Evolutionary conservation across 1,140 invertebrate species (phyloP), one percentile per base, ranked within the genome.

Genomic region (Drosophila ananassae): DNA sequence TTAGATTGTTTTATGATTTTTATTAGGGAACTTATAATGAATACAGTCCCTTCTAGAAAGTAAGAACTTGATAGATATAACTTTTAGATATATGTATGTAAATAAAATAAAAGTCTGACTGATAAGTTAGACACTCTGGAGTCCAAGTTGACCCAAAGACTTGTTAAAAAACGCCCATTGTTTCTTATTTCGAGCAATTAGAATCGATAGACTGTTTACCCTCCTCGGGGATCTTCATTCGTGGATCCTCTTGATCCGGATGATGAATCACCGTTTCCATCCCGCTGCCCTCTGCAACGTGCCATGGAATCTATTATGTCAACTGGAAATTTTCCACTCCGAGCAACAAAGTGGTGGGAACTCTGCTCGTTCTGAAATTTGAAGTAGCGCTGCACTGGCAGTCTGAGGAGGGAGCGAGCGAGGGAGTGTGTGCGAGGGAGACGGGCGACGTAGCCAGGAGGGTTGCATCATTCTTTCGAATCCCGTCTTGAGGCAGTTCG

Each of bases 241-340:
- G 6, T 6, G 25, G 25, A 28, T 28, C 25, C 7, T 28, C 25
- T 37, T n/a, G 34, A 37, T 37, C 34, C 10, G 12, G 12, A n/a
- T n/a, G 34, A 37, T 37, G 10, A 37, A 37, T 37, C 12, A 37
- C 34, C 10, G 3, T 12, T 12, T 37, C 34, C 34, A 12, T 37
- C n/a, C 12, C 34, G 10, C 2, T 37, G 12, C 9, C 10, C 34
- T 37, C 10, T 37, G 12, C n/a, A 24, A 13, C 48, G 8, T 0
- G 4, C 13, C 13, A 8, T 1, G 24, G 41, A 28, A 25, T 21
- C 5, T 10, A 9, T 9, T n/a, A 32, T 68, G 37, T 54, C 61
- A 63, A 34, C 48, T 68, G 64, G 64, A 55, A 68, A 68, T 22
- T 68, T 68, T 68, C 64, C 64, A 68, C 44, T 68, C 62, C 30